A percentile compares a stretch with the other conserved stretches of the same genome.
Evolutionary conservation across 2,113 vertebrate genomes (phyloP).

Genomic region (Verasper variegatus): DNA sequence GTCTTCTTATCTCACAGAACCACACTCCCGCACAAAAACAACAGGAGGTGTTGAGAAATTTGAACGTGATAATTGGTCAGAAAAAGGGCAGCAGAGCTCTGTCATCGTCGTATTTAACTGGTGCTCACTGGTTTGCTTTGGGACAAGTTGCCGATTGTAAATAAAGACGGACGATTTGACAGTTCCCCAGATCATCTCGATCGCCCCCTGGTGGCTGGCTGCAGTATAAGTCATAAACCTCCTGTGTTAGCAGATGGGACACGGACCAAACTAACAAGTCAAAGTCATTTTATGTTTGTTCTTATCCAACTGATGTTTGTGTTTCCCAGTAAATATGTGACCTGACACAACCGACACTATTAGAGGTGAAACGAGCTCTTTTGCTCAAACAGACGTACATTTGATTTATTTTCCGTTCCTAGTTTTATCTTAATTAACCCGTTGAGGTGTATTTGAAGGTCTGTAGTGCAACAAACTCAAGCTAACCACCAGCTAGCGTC

Average conservation of each 20-base stretch:
- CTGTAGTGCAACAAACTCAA: too few species aligned
- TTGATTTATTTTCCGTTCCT: neutral
- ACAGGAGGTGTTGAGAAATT: slow-evolving; percentile 24
- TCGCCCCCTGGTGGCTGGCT: neutral
- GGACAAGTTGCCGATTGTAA: neutral
- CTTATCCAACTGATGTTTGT: too few species aligned
- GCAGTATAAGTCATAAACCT: neutral
- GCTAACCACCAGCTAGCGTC: too few species aligned
- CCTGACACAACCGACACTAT: neutral
- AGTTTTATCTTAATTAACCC: neutral
- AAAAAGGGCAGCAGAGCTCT: slow-evolving; percentile 28
- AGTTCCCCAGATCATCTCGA: neutral
- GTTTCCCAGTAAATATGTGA: too few species aligned
- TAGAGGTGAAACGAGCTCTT: neutral
- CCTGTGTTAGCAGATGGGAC: neutral
- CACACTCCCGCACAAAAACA: slow-evolving; percentile 43
- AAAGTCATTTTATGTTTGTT: too few species aligned
- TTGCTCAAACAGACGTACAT: neutral
- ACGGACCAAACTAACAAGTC: neutral
- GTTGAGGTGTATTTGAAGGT: neutral
- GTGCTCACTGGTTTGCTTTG: slow-evolving; percentile 35
- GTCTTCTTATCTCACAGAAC: slow-evolving; percentile 40
- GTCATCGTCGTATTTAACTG: slow-evolving; percentile 32
- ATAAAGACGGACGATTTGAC: too few species aligned
- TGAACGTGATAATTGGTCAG: slow-evolving; percentile 30